phyloP scores from a whole-genome alignment of 2,888 invertebrate genomes.

The Cantharis nigra region DNA sequence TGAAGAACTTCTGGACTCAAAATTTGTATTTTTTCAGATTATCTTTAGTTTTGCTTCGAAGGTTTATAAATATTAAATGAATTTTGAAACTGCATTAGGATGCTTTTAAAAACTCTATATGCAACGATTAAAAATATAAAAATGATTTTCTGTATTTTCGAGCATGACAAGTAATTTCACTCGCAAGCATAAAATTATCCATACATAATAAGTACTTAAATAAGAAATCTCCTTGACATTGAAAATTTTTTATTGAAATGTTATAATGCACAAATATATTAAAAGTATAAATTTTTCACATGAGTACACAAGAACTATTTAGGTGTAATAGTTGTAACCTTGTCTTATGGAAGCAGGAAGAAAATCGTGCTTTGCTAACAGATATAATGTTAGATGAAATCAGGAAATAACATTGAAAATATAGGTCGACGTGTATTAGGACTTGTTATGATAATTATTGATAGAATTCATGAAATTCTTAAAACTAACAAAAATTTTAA shows the following conservation, averaged over 20 bases:
- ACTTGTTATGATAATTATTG: neutral
- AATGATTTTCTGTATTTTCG: neutral
- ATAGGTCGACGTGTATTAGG: conserved; percentile 9
- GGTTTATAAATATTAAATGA: neutral
- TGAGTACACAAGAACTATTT: conserved; percentile 21
- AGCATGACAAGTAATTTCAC: neutral
- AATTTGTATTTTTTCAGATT: neutral
- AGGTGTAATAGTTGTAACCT: conserved; percentile 15
- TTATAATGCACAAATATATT: neutral
- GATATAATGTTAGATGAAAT: conserved; percentile 7
- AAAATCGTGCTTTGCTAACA: neutral
- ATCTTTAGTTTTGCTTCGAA: neutral
- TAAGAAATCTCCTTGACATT: neutral
- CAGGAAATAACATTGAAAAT: conserved; percentile 17
- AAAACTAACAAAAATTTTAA: neutral
- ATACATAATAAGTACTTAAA: neutral
- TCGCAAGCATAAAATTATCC: neutral
- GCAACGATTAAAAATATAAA: neutral
- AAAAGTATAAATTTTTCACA: conserved; percentile 13
- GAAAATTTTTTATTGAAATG: neutral
- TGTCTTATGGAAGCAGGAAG: conserved; percentile 7
- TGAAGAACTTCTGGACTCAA: neutral
- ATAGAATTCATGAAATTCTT: neutral
- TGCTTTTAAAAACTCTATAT: neutral
- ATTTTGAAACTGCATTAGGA: neutral